A percentile compares a stretch with the other conserved stretches of the same genome.
phyloP scores from a whole-genome alignment of 2,113 vertebrate species.

The Cairina moschata region DNA sequence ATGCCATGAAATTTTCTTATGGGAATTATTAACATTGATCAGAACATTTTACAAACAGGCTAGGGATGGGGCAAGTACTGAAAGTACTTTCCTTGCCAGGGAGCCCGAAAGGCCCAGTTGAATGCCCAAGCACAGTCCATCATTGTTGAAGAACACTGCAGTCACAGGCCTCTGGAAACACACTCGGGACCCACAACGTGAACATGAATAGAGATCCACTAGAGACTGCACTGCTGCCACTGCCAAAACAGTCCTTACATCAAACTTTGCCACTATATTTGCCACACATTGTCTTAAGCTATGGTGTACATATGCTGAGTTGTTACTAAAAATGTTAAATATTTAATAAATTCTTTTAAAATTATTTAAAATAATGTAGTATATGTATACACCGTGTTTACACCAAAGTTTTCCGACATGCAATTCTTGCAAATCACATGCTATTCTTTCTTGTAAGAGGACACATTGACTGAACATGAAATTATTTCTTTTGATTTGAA shows the following conservation, averaged over 20 bases:
- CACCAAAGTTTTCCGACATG: neutral
- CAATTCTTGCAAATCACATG: too few species aligned
- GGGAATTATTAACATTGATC: neutral
- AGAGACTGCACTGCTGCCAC: neutral
- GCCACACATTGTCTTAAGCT: neutral
- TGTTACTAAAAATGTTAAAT: neutral
- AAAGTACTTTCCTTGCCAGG: neutral
- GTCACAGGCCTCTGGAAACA: neutral
- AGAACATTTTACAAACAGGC: neutral
- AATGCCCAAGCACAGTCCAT: neutral
- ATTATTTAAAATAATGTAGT: neutral
- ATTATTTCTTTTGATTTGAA: neutral
- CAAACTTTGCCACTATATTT: neutral
- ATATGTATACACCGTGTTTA: too few species aligned
- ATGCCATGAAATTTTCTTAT: neutral
- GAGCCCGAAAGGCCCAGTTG: neutral
- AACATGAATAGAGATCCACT: rapidly evolving
- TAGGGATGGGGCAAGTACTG: neutral
- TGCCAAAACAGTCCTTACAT: neutral
- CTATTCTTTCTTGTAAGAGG: neutral
- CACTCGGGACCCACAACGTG: neutral
- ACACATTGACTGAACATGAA: neutral
- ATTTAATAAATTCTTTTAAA: neutral
- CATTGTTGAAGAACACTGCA: neutral
- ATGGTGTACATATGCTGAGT: neutral